A percentile compares a stretch with the other conserved stretches of the same genome.
Conservation (phyloP, 2,113 vertebrate species). For the Synodontis membranacea region DNA sequence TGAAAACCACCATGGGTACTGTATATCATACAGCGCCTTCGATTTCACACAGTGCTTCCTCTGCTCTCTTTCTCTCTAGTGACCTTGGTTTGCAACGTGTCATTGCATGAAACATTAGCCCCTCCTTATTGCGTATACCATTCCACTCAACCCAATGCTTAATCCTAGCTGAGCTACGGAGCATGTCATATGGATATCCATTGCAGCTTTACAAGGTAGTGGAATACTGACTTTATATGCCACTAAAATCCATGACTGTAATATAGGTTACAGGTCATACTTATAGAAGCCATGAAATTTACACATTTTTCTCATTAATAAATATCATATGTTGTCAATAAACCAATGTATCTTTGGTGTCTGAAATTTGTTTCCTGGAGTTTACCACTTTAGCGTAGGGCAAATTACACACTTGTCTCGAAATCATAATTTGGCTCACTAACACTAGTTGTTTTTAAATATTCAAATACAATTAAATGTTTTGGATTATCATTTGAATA, state of each 20-base stretch:
- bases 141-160: not conserved
- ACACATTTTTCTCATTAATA: not conserved
- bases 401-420: not conserved
- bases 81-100: conserved; percentile 23
- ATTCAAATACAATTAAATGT: not conserved
- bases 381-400: not conserved
- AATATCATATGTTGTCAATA: not conserved
- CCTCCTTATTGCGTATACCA: not conserved
- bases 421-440: not conserved
- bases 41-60: conserved; percentile 33
- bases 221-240: not conserved
- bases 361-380: not conserved
- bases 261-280: not conserved
- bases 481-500: not conserved
- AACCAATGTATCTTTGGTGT: not conserved
- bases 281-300: not conserved
- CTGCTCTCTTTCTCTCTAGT: not conserved
- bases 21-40: conserved; percentile 41
- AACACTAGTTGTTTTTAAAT: not conserved
- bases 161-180: not conserved
- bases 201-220: not conserved
- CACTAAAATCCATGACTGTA: conserved; percentile 11
- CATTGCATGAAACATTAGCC: not conserved
- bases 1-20: conserved; percentile 29
- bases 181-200: conserved; percentile 17